Percentiles rank a stretch among this genome's conserved stretches.
Conservation (phyloP, 2,888 invertebrate species). For the Drosophila bunnanda region DNA sequence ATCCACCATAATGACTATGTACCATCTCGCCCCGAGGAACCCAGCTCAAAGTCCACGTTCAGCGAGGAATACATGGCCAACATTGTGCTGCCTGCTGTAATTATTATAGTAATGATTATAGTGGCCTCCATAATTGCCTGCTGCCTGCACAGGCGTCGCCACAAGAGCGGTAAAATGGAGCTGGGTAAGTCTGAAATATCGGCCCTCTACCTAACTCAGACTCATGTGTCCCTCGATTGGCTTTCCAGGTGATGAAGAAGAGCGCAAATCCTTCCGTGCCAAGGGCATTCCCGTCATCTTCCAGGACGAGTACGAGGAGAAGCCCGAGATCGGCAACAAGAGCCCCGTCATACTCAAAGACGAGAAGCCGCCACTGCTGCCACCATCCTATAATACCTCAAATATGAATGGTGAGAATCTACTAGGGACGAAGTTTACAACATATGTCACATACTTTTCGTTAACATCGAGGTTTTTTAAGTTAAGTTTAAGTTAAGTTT, state of each 20-base stretch:
- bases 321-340: constrained; percentile 94
- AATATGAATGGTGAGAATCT: constrained; percentile 82
- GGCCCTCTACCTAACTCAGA: no score
- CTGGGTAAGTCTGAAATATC: constrained; percentile 85
- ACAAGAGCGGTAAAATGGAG: constrained; percentile 93
- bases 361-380: constrained; percentile 96
- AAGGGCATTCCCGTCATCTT: constrained; percentile 97
- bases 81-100: constrained; percentile 94
- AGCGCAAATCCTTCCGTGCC: constrained; percentile 92
- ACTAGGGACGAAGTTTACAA: no score
- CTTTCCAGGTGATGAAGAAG: constrained; percentile 89
- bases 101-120: constrained; percentile 94
- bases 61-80: constrained; percentile 90
- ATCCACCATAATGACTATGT: constrained; percentile 79
- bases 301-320: constrained; percentile 97
- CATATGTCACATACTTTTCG: no score
- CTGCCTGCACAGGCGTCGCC: constrained; percentile 92
- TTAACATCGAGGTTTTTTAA: no score
- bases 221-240: neutral
- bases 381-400: constrained; percentile 87
- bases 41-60: constrained; percentile 84
- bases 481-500: no score
- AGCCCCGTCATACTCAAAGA: constrained; percentile 97
- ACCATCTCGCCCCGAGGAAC: constrained; percentile 82
- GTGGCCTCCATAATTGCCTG: constrained; percentile 95